These are phyloP conservation scores for Tyto alba DNA, from an alignment of 2,113 vertebrate species.

Conservation along the genomic window DNA sequence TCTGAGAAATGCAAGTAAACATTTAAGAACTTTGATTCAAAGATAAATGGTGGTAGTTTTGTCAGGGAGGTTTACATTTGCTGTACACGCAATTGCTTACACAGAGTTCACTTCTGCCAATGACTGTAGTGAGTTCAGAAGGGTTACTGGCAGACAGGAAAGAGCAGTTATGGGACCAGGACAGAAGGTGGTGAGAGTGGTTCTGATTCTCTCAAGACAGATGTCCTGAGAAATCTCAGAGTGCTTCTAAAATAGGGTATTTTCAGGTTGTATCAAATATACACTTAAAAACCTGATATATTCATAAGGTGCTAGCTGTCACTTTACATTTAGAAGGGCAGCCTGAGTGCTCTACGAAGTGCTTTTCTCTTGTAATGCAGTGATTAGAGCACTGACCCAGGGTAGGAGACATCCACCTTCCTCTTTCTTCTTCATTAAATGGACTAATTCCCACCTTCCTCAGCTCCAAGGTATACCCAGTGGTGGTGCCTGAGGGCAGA, in stretches of 20 bases:
- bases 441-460: background rate
- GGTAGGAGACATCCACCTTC: background rate
- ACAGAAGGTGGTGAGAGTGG: background rate
- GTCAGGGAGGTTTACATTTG: background rate
- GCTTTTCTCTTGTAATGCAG: background rate
- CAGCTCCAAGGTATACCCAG: background rate
- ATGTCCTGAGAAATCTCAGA: background rate
- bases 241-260: background rate
- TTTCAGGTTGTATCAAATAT: background rate
- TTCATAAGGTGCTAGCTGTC: slow-evolving; percentile 18
- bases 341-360: background rate
- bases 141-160: background rate
- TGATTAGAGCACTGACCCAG: background rate
- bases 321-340: slow-evolving; percentile 2
- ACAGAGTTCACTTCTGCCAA: background rate
- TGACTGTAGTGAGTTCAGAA: background rate
- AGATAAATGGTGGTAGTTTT: background rate
- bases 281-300: background rate
- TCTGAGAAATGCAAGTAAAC: background rate
- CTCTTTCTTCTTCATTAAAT: background rate
- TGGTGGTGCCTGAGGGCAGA: background rate
- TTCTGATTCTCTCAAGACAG: background rate
- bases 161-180: background rate
- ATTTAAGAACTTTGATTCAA: background rate
- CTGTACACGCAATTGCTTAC: background rate